phyloP scores from a whole-genome alignment of 2,797 vertebrate species.

The Babyrousa celebensis region DNA sequence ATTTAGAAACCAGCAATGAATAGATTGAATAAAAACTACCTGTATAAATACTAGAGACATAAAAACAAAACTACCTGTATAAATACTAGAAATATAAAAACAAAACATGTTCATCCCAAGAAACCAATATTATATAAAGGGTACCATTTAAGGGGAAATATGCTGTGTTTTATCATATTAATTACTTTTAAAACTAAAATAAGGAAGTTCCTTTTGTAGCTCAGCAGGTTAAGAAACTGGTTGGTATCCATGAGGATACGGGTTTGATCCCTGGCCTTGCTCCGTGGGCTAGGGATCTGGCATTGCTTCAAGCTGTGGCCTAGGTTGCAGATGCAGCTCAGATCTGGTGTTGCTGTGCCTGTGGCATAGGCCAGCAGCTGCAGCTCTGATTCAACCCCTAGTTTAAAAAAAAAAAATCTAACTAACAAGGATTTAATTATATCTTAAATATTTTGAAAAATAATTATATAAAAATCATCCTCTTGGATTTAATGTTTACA shows the following conservation, averaged over 20 bases:
- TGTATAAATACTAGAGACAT: not conserved
- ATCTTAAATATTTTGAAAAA: constrained; percentile 63
- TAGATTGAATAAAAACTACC: not conserved
- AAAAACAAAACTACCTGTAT: not conserved
- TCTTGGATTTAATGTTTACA: not conserved
- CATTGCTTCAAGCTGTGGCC: too few species aligned
- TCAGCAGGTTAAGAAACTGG: too few species aligned
- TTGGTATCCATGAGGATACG: too few species aligned
- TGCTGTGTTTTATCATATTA: not conserved
- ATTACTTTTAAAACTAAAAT: constrained; percentile 31
- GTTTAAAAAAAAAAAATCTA: too few species aligned
- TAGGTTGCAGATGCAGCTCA: too few species aligned
- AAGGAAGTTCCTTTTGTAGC: not conserved
- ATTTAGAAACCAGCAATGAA: constrained; percentile 38
- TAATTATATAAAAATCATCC: constrained; percentile 46
- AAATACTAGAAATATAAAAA: constrained; percentile 22
- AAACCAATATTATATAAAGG: not conserved
- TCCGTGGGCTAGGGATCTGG: too few species aligned
- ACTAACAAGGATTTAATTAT: constrained; percentile 31
- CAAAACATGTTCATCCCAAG: not conserved
- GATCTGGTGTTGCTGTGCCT: too few species aligned
- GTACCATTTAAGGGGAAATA: not conserved
- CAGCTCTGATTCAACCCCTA: too few species aligned
- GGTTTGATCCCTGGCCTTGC: too few species aligned
- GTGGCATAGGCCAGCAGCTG: too few species aligned